These are phyloP conservation scores for Campoplex capitator DNA, from an alignment of 2,888 invertebrate genomes.

Conservation along the genomic window DNA sequence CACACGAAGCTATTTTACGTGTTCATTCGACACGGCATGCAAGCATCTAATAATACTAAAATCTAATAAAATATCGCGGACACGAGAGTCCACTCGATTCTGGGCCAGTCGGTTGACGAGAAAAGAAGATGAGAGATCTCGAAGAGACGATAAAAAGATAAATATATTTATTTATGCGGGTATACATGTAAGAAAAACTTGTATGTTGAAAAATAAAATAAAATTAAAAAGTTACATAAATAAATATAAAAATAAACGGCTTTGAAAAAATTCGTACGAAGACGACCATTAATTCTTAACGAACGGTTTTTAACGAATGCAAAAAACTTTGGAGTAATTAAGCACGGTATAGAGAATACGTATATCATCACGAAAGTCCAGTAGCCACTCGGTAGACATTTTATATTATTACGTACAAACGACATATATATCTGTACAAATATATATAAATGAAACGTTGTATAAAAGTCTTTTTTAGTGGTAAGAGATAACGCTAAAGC, in stretches of 20 bases:
- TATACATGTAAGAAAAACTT: neutral
- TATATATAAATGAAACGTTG: neutral
- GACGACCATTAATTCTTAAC: constrained; percentile 70
- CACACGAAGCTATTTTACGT: constrained; percentile 71
- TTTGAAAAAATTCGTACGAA: constrained; percentile 22
- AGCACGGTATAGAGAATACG: constrained; percentile 48
- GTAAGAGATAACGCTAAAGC: constrained; percentile 17
- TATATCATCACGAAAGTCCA: constrained; percentile 45
- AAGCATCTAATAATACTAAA: constrained; percentile 67
- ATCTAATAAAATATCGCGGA: constrained; percentile 71
- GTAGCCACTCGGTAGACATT: constrained; percentile 6
- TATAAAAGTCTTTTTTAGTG: constrained; percentile 20
- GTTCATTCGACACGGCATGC: constrained; percentile 79
- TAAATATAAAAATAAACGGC: neutral
- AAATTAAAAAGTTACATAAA: neutral
- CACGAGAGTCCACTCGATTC: constrained; percentile 52
- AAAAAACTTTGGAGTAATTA: constrained; percentile 71
- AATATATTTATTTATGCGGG: neutral
- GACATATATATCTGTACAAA: neutral
- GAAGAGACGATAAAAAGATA: neutral
- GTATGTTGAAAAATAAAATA: too few relatives aligned
- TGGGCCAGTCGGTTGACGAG: constrained; percentile 65
- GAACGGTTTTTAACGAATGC: constrained; percentile 67
- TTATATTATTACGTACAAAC: constrained; percentile 6
- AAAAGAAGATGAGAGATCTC: neutral